Evolutionary conservation across 1,140 invertebrate species (phyloP).

Genomic region (Dendrolimus punctatus): DNA sequence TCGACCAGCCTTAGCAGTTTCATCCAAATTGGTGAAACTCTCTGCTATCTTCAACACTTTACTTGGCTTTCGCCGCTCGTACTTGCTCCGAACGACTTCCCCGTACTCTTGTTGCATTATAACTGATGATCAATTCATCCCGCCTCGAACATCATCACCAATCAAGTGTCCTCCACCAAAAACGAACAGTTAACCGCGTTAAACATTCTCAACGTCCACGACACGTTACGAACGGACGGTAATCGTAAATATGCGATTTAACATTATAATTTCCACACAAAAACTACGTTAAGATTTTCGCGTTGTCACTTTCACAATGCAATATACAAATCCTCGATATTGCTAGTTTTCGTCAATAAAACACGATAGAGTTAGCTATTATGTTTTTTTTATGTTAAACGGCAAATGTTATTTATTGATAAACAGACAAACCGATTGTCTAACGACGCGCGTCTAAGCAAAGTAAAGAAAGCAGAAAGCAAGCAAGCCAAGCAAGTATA

Average conservation of each 20-base stretch:
- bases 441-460: conserved; percentile 53
- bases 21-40: conserved; percentile 68
- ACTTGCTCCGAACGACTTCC: conserved; percentile 47
- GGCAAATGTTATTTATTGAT: conserved; percentile 32
- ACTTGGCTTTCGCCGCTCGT: conserved; percentile 58
- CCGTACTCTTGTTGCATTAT: conserved; percentile 65
- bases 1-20: conserved; percentile 55
- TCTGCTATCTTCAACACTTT: conserved; percentile 69
- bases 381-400: conserved; percentile 31
- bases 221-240: conserved; percentile 48
- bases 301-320: conserved; percentile 57
- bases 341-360: no score
- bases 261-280: conserved; percentile 52
- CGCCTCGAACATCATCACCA: conserved; percentile 51
- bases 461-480: conserved; percentile 59
- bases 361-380: conserved; percentile 19
- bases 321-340: no score
- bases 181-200: conserved; percentile 24
- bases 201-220: conserved; percentile 30
- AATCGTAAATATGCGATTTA: conserved; percentile 55
- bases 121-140: conserved; percentile 56
- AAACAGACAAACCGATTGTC: conserved; percentile 51
- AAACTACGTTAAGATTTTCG: conserved; percentile 49
- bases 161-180: conserved; percentile 38
- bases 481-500: conserved; percentile 49